phyloP scores from a whole-genome alignment of 2,113 vertebrate species.

The Rhombomys opimus region DNA sequence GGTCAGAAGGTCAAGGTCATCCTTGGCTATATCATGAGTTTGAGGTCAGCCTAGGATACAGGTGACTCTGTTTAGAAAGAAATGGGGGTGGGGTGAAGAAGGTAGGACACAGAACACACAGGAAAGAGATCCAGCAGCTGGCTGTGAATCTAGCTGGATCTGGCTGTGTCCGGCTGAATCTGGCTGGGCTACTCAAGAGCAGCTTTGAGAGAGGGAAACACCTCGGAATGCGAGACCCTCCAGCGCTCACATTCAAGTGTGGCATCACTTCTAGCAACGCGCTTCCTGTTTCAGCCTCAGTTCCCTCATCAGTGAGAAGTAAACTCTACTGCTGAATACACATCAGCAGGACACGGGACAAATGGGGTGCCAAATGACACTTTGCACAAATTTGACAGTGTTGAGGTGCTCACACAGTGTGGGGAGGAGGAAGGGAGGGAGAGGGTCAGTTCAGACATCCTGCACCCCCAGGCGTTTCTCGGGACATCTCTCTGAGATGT shows the following conservation, averaged over 20 bases:
- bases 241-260: not conserved
- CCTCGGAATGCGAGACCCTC: not conserved
- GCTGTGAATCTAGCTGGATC: not conserved
- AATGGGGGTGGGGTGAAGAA: not conserved
- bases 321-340: not conserved
- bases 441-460: not conserved
- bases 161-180: not conserved
- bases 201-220: not conserved
- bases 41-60: not conserved
- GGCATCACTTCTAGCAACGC: not conserved
- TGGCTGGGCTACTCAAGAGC: not conserved
- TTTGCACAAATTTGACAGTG: not conserved
- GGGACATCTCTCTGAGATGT: conserved; percentile 60
- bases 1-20: not conserved
- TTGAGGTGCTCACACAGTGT: no score
- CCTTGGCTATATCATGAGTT: not conserved
- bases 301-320: not conserved
- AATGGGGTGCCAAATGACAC: not conserved
- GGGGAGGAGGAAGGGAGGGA: not conserved
- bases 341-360: not conserved
- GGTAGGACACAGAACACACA: not conserved
- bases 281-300: not conserved
- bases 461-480: not conserved
- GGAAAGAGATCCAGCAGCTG: not conserved
- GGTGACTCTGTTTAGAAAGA: no score